These are phyloP conservation scores for Dipodomys spectabilis DNA, from an alignment of 2,113 vertebrate species.

Conservation along the genomic window DNA sequence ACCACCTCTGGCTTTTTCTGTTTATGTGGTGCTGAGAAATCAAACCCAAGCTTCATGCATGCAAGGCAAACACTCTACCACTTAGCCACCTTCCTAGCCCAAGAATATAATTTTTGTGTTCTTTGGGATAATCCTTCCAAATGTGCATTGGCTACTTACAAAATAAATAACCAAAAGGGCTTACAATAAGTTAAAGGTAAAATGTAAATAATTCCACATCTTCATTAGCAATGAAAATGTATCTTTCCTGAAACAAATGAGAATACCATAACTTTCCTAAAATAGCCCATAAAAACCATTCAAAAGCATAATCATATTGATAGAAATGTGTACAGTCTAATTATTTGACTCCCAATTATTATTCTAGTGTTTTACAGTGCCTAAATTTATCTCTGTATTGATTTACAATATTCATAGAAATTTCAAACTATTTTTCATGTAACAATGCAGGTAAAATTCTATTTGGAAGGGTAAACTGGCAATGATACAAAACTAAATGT, in stretches of 20 bases:
- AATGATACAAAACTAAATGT: background rate
- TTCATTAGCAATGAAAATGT: background rate
- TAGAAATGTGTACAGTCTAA: background rate
- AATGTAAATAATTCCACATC: background rate
- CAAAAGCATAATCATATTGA: background rate
- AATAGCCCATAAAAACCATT: background rate
- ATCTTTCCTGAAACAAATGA: background rate
- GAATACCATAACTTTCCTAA: background rate
- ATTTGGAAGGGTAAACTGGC: background rate
- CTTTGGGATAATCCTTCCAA: background rate
- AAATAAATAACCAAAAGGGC: background rate
- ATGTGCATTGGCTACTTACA: background rate
- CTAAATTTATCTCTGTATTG: background rate
- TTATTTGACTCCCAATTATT: background rate
- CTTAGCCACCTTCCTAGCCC: too few species aligned
- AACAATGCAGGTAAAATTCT: background rate
- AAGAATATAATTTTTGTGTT: background rate
- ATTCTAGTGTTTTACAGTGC: background rate
- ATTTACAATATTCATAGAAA: background rate
- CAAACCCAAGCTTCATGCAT: too few species aligned
- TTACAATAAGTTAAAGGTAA: background rate
- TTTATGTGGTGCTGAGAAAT: too few species aligned
- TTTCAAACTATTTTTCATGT: background rate
- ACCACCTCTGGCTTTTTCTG: too few species aligned
- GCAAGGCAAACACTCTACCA: too few species aligned